Evolutionary conservation across 2,113 vertebrate species (phyloP), one percentile per base, ranked within the genome.

Genomic region (Etheostoma spectabile): DNA sequence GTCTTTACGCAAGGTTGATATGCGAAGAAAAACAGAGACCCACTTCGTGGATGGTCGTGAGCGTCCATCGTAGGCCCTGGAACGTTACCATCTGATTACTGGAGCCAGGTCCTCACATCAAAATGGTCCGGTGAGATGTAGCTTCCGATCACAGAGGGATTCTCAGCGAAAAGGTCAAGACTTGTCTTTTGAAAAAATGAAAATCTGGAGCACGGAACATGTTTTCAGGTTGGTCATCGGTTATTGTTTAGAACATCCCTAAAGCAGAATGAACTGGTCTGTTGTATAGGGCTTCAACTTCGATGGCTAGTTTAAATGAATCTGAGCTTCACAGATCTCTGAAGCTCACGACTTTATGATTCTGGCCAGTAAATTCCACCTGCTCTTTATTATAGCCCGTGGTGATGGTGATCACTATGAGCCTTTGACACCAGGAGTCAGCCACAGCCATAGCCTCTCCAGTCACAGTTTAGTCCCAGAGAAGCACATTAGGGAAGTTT

Each of bases 121-220:
- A 51, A 8, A 88, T 84, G 84, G 65, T 69, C 71, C 80, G 76
- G 38, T 91, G 74, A 85, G 14, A 53, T 11, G 45, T 4, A 60
- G 45, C 27, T n/a, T 45, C 16, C 13, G 22, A 45, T 57, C 46
- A 33, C 49, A n/a, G 6, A 68, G n/a, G 33, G 21, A 69, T 27
- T 76, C 77, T 61, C 42, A 35, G 10, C 19, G 24, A 57, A 56
- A 53, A 70, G 56, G 62, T 30, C 27, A 38, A 49, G 30, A 45
- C 16, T 21, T 45, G 13, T 11, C 0, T n/a, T 8, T 66, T 18
- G 12, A 45, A 90, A 88, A 87, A 45, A 96, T 96, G 95, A 96
- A 93, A 91, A 93, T 96, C 35, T 96, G 95, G 95, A 95, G 93
- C 90, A 95, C 95, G n/a, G 94, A 96, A 5, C 95, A 96, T 85